Conservation (phyloP, 2,113 vertebrate genomes). For the Ceuthmochares aereus region DNA sequence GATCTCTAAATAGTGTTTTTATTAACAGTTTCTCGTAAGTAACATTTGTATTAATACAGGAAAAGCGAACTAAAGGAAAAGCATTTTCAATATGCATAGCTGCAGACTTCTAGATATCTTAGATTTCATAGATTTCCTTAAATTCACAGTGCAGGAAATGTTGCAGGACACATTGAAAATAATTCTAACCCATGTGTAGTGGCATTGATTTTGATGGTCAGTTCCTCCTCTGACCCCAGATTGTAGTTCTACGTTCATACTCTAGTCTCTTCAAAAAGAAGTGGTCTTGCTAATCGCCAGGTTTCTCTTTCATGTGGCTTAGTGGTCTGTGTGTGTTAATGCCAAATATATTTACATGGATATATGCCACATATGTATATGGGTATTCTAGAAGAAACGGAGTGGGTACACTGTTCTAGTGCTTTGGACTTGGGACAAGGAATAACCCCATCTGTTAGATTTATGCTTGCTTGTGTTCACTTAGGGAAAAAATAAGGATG, state of each 20-base stretch:
- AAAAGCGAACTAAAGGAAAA: background rate
- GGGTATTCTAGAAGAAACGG: background rate
- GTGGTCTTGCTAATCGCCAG: background rate
- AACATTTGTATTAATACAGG: background rate
- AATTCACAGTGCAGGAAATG: background rate
- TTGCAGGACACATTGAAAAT: background rate
- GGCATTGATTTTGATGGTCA: background rate
- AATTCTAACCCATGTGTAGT: background rate
- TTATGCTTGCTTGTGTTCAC: background rate
- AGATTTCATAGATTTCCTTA: background rate
- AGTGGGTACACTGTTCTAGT: background rate
- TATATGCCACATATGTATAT: background rate
- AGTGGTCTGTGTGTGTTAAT: background rate
- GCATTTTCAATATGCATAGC: background rate
- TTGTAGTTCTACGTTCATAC: background rate
- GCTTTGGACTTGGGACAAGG: background rate
- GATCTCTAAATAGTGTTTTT: background rate
- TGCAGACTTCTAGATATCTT: background rate
- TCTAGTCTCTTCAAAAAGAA: background rate
- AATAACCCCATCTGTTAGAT: background rate
- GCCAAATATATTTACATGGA: background rate
- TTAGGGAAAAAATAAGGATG: background rate
- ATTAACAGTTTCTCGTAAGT: background rate
- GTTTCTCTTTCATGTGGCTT: background rate
- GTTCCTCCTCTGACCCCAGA: background rate